These are phyloP conservation scores for Xiphophorus birchmanni DNA, from an alignment of 2,797 vertebrate genomes.

Conservation along the genomic window DNA sequence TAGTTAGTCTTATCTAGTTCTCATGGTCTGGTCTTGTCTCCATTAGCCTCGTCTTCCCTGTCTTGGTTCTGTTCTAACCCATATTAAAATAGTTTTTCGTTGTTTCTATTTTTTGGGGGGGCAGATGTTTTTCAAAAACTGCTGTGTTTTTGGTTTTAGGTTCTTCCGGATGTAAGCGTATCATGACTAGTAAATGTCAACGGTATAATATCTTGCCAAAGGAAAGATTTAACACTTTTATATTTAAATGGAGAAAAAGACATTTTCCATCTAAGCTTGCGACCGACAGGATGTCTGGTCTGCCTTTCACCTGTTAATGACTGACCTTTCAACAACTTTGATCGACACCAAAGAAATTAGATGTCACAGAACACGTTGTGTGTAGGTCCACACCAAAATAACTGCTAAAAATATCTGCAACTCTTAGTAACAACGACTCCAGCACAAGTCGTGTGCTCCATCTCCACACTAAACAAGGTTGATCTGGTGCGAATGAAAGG, in stretches of 20 bases:
- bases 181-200: not conserved
- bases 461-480: slow-evolving; percentile 9
- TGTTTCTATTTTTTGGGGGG: too few species aligned
- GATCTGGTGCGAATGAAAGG: slow-evolving; percentile 6
- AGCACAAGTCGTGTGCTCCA: not conserved
- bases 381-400: not conserved
- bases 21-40: too few species aligned
- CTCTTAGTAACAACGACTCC: not conserved
- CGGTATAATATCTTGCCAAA: not conserved
- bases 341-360: not conserved
- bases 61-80: not conserved
- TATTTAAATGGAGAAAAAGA: not conserved
- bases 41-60: too few species aligned
- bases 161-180: not conserved
- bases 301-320: not conserved
- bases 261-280: not conserved
- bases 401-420: slow-evolving; percentile 1
- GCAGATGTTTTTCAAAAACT: not conserved
- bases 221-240: not conserved
- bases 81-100: not conserved
- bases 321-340: not conserved
- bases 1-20: too few species aligned
- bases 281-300: not conserved
- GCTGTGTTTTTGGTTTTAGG: not conserved
- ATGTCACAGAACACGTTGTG: not conserved